Evolutionary conservation across 2,113 vertebrate genomes (phyloP), one percentile per base, ranked within the genome.

Genomic region (Cygnus buccinator): DNA sequence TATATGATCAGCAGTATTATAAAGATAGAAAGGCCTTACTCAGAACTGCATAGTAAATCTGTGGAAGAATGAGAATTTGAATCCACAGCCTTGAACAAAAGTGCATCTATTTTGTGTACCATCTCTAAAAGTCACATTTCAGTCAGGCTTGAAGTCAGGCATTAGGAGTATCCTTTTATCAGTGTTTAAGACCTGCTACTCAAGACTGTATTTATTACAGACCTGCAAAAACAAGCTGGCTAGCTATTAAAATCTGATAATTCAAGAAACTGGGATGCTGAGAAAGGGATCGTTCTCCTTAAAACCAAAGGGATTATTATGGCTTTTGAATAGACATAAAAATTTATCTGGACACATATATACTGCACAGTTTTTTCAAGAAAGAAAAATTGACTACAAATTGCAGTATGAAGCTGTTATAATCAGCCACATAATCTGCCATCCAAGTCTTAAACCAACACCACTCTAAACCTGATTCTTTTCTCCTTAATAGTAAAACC

Each of bases 401-500:
- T 76, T 74, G 31, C 65, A 46, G 7, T 28, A 65, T 4, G 4
- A 75, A 90, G 35, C 9, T 80, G 23, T 77, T 84, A 48, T 2
- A 80, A 54, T 46, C 71, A 92, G 70, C 55, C 43, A 28, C 44
- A 35, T 66, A 91, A 76, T 31, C 62, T 91, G 35, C 52, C 43
- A 73, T 52, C 61, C 28, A 61, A 81, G 44, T 52, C 87, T 93
- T 84, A 94, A 87, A 73, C 67, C 89, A 90, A 50, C 52, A 79
- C 54, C 26, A 31, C 50, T 93, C 54, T 67, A 91, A 82, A 76
- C 14, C 25, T 15, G 11, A 66, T n/a, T 26, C 50, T 92, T 77
- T 92, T 78, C 52, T 88, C 75, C 89, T 89, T 89, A 95, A 85
- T 48, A 94, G 73, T 70, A 96, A 97, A 97, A 96, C 52, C 71